Base-by-base conservation (phyloP, 2,113 vertebrate species). In the Aphelocoma coerulescens region DNA sequence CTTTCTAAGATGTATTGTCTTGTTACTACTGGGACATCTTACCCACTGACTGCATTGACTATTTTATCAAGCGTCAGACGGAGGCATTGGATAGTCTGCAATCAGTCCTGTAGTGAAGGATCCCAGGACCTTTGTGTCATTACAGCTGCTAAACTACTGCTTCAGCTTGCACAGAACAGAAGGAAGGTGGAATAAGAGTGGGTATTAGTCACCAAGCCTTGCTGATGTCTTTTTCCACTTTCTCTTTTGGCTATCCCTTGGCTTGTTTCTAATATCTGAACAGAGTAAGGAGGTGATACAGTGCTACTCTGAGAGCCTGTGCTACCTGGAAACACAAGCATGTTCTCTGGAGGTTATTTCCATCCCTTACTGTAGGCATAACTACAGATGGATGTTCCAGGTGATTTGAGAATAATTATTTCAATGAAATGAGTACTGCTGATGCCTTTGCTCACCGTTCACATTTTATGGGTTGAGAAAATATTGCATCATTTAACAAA, bases 321-420 rank as follows among this genome's bases (percentile, higher is more conserved):
- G 75, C 41, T 77, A 55, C 32, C 39, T 91, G 32, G n/a, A 91
- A 91, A 37, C 0, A 13, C n/a, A 69, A 46, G 27, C 13, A 8
- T 10, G 17, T 62, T 85, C 71, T 73, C 51, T 26, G 6, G 63
- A 92, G 35, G 43, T 69, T 21, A 67, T 63, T 94, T 69, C 71
- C 51, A 16, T 11, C 30, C 16, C 11, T 69, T 32, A 35, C 23
- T 66, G 17, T 51, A 79, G 58, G 35, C 19, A 59, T 32, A 74
- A 39, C 39, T 80, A 55, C 72, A 76, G n/a, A 55, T 88, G 23
- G 66, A 55, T 43, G 5, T 73, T 91, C 79, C 59, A 93, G 80
- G 65, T 91, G 82, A 80, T 93, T 80, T 86, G 52, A 85, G 88
- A 77, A 85, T 21, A 66, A 91, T 83, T 76, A 63, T 82, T 95